Conservation (phyloP, 2,113 vertebrate species). For the Dromiciops gliroides region DNA sequence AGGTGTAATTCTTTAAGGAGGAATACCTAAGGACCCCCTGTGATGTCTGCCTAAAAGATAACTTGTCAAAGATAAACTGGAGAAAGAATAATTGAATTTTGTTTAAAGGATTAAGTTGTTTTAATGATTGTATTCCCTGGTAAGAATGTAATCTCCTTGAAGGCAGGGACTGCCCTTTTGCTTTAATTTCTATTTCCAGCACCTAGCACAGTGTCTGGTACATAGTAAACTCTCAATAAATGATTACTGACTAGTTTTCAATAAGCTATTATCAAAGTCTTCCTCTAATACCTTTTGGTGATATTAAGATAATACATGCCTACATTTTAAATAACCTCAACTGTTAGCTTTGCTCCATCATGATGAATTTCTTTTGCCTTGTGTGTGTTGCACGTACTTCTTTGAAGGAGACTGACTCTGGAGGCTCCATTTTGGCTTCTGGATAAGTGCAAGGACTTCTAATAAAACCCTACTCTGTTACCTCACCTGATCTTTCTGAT, state of each 20-base stretch:
- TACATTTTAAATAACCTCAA: neutral
- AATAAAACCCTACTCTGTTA: neutral
- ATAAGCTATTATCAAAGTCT: neutral
- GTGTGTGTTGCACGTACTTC: neutral
- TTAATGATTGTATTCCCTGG: neutral
- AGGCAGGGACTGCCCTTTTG: neutral
- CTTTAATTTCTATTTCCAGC: neutral
- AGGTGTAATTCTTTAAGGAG: too few relatives aligned
- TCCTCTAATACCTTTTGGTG: neutral
- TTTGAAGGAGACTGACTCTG: neutral
- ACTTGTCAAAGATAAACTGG: neutral
- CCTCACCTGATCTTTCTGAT: neutral
- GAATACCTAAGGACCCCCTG: too few relatives aligned
- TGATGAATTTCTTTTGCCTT: neutral
- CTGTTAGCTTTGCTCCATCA: neutral
- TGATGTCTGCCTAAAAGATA: neutral
- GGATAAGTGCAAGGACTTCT: neutral
- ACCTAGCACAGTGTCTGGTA: neutral
- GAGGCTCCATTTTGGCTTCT: neutral
- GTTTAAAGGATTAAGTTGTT: neutral
- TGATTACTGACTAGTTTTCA: neutral
- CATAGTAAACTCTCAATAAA: neutral
- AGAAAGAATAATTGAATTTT: neutral
- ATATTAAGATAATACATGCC: neutral
- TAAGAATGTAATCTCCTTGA: neutral